Evolutionary conservation across 2,113 vertebrate species (phyloP).

Genomic region (Gyps fulvus): DNA sequence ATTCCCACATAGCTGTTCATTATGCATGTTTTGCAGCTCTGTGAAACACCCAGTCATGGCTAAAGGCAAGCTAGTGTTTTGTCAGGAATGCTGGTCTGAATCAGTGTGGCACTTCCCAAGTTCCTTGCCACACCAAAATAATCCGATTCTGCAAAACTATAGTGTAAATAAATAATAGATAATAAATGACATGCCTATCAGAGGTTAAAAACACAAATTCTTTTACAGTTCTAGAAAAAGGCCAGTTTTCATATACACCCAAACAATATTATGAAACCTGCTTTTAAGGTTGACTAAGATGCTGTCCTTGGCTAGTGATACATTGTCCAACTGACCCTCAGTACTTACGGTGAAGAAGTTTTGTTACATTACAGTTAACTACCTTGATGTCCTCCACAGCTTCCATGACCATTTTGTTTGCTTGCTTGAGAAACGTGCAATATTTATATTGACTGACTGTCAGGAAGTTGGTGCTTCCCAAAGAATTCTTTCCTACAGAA

Average conservation of each 20-base stretch:
- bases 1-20: neutral
- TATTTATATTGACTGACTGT: neutral
- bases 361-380: neutral
- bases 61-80: neutral
- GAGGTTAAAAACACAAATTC: neutral
- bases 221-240: neutral
- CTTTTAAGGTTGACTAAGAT: neutral
- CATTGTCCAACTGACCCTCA: neutral
- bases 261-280: neutral
- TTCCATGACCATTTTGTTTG: neutral
- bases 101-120: neutral
- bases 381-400: neutral
- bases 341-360: neutral
- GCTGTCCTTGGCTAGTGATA: neutral
- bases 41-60: neutral
- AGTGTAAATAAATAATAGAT: neutral
- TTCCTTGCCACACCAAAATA: neutral
- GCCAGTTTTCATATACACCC: neutral
- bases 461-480: neutral
- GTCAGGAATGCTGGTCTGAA: neutral
- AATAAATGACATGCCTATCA: neutral
- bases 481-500: neutral
- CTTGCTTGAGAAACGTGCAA: neutral
- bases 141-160: neutral
- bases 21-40: neutral